Conservation (phyloP, 2,797 vertebrate species). For the Anableps anableps region DNA sequence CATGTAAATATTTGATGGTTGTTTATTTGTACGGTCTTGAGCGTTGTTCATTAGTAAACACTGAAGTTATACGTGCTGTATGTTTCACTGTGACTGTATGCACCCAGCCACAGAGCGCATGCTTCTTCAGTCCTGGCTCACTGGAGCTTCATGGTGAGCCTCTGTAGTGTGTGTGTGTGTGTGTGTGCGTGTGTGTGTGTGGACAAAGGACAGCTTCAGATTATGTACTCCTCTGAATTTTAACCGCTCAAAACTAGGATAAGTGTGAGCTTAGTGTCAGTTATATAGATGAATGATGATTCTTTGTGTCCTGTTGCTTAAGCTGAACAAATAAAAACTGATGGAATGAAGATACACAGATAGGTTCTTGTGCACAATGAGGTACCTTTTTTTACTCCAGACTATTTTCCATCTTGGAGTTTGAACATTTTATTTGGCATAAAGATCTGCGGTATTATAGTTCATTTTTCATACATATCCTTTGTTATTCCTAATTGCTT, state of each 20-base stretch:
- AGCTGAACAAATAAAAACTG: constrained; percentile 48
- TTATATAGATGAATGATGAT: constrained; percentile 41
- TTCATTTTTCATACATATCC: background rate
- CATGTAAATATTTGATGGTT: background rate
- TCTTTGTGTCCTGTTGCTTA: constrained; percentile 45
- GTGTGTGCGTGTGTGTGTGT: constrained; percentile 2
- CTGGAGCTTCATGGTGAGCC: constrained; percentile 35
- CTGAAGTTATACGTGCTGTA: background rate
- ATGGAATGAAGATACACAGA: background rate
- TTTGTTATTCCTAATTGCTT: constrained; percentile 3
- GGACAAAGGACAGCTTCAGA: constrained; percentile 36
- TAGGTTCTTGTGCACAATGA: background rate
- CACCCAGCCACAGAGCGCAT: constrained; percentile 28
- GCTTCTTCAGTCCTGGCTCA: constrained; percentile 48
- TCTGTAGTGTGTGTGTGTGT: background rate
- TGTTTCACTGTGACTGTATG: constrained; percentile 1
- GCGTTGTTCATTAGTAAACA: background rate
- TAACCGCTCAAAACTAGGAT: constrained; percentile 13
- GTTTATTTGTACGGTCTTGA: background rate
- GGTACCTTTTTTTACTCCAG: background rate
- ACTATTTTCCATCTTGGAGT: background rate
- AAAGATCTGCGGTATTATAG: background rate
- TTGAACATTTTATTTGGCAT: background rate
- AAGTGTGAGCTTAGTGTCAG: constrained; percentile 60
- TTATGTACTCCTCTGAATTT: constrained; percentile 26